phyloP scores from a whole-genome alignment of 2,888 invertebrate species.

The Lasioglossum vierecki region DNA sequence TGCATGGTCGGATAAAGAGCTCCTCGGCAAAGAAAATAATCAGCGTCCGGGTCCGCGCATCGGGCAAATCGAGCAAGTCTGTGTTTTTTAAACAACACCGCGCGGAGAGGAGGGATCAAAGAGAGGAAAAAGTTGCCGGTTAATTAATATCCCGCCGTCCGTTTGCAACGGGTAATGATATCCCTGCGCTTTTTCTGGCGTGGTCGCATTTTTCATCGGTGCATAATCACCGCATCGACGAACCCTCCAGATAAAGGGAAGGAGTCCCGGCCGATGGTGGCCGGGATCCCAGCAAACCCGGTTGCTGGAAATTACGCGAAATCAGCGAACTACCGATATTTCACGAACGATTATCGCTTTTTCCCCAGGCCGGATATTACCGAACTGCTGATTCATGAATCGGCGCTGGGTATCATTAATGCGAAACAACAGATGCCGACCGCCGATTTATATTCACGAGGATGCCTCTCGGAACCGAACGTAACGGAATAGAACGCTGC shows the following conservation, averaged over 20 bases:
- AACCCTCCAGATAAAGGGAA: neutral
- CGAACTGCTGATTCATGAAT: conserved; percentile 35
- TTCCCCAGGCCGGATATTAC: conserved; percentile 33
- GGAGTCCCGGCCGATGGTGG: neutral
- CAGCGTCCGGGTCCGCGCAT: neutral
- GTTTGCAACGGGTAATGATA: conserved; percentile 52
- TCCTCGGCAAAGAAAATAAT: neutral
- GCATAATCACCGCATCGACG: conserved; percentile 51
- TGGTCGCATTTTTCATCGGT: conserved; percentile 40
- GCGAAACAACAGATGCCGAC: conserved; percentile 50
- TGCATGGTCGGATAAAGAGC: neutral
- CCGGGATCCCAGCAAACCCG: conserved; percentile 38
- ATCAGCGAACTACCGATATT: conserved; percentile 64
- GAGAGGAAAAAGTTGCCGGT: conserved; percentile 23
- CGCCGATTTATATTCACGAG: conserved; percentile 47
- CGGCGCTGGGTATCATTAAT: conserved; percentile 19
- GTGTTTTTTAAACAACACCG: conserved; percentile 5
- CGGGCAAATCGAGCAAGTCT: neutral
- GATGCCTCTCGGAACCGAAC: conserved; percentile 12
- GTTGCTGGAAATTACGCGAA: conserved; percentile 59
- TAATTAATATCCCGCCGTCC: conserved; percentile 54
- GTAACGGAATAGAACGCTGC: conserved; percentile 42
- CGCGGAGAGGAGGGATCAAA: conserved; percentile 2
- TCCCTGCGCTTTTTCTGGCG: conserved; percentile 27
- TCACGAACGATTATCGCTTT: conserved; percentile 53